Base-by-base conservation (phyloP, 2,888 invertebrate species). In the Pachliopta kotzebuea region DNA sequence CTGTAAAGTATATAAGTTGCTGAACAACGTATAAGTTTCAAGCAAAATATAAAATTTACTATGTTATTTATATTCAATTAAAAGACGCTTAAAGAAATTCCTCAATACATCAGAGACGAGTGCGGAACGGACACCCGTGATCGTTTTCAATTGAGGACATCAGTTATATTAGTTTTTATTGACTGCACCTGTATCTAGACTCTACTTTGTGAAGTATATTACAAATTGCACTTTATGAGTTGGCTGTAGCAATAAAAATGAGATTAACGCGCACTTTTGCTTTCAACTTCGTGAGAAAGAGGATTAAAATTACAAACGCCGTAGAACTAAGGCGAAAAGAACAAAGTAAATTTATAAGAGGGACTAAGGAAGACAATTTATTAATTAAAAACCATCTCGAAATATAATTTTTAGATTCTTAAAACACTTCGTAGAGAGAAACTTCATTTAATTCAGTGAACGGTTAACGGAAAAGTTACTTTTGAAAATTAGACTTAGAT, bases 101-200 rank as follows among this genome's bases (percentile, higher is more conserved):
- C 7, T n/a, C 45, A 45, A 45, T 45, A 7, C n/a, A 45, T 45
- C 45, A 45, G 18, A 6, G 18, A 18, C 45, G 45, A n/a, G n/a
- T 52, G 24, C 18, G 24, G 20, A 21, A 42, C 14, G 45, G 45
- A 23, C 18, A 14, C 20, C 14, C 45, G 57, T 45, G 23, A 57
- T 57, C n/a, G 18, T 57, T 57, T 57, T 45, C 45, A 57, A 57
- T 57, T 42, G 23, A 57, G 23, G 37, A 21, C 17, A 37, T 42
- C 56, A 56, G 31, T 42, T 56, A 23, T 56, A 42, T 42, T 56
- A 56, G 21, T 56, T 42, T 55, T 56, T 56, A 56, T 56, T 29
- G 21, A 56, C 56, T 42, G 37, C 26, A 55, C 26, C 56, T 37
- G 56, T 29, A 31, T 31, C 56, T 14, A 20, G 29, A 20, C 26